Evolutionary conservation across 2,888 invertebrate genomes (phyloP).

Genomic region (Hyalella azteca): DNA sequence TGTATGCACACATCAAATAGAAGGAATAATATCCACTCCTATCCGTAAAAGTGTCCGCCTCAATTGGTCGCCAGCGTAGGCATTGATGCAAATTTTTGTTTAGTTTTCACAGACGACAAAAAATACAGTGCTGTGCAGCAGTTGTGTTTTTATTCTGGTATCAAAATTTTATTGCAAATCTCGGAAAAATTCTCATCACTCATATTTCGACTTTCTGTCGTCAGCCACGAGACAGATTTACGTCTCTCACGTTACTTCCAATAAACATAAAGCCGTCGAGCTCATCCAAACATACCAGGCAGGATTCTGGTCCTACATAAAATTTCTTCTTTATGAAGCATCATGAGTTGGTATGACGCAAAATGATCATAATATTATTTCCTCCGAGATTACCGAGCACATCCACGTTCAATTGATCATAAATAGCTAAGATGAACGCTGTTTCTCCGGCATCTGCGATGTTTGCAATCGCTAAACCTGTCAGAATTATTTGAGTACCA

Average conservation of each 20-base stretch:
- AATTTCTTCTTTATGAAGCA: conserved; percentile 13
- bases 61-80: no score
- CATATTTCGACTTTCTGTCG: background rate
- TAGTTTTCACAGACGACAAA: no score
- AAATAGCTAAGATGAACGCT: background rate
- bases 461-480: background rate
- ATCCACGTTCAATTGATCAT: background rate
- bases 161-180: background rate
- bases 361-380: conserved; percentile 10
- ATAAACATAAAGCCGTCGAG: background rate
- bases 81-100: no score
- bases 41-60: no score
- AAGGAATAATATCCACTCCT: no score
- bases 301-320: background rate
- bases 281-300: background rate
- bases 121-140: no score
- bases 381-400: conserved; percentile 1
- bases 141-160: no score
- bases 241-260: background rate
- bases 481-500: background rate
- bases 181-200: background rate
- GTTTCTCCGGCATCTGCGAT: background rate
- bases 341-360: conserved; percentile 14
- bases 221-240: background rate
- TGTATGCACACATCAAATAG: no score